phyloP scores from a whole-genome alignment of 2,113 vertebrate species.

The Arizona elegans region DNA sequence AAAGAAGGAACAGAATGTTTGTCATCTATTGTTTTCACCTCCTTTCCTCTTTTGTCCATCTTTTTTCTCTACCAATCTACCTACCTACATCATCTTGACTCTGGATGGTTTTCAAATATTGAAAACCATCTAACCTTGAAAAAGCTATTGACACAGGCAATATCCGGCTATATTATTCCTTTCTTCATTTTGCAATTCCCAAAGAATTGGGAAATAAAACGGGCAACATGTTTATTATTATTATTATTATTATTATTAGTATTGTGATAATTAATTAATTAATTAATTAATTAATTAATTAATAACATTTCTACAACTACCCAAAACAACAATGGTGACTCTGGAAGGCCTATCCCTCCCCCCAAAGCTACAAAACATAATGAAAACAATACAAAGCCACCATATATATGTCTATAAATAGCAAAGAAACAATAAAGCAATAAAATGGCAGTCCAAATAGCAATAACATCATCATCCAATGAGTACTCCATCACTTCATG shows the following conservation, averaged over 20 bases:
- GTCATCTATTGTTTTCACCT: conserved; percentile 17
- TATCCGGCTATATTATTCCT: conserved; percentile 35
- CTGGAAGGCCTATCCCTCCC: neutral
- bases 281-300: too few relatives aligned
- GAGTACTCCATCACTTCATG: neutral
- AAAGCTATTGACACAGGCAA: conserved; percentile 9
- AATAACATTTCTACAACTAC: neutral
- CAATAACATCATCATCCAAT: neutral
- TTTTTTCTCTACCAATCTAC: neutral
- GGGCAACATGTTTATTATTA: neutral
- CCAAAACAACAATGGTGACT: neutral
- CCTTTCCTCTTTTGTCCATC: neutral
- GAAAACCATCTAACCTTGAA: neutral
- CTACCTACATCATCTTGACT: neutral
- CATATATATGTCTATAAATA: neutral
- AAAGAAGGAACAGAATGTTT: conserved; percentile 15
- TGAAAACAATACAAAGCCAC: neutral
- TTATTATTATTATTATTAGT: too few relatives aligned
- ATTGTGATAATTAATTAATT: too few relatives aligned
- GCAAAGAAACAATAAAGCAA: neutral
- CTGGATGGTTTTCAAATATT: neutral
- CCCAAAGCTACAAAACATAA: neutral
- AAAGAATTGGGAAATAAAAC: conserved; percentile 37
- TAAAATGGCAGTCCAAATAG: neutral
- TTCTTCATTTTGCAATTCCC: conserved; percentile 36